Conservation (phyloP, 30 jellyfish, hydroid and myxozoan genomes). For the Aurelia aurita region DNA sequence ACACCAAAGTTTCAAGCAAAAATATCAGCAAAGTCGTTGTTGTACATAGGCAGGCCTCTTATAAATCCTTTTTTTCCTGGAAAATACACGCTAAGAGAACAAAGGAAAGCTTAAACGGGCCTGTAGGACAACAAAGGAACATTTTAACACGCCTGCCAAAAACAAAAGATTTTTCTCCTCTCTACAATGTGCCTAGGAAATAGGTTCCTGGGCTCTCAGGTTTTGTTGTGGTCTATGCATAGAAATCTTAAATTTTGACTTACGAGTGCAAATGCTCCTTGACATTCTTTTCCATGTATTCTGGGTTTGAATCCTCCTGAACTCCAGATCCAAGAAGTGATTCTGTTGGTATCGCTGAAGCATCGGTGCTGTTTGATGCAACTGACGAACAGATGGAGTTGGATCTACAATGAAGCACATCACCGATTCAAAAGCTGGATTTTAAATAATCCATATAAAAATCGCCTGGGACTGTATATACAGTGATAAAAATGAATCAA, state of each 20-base stretch:
- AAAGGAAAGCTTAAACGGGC: no score
- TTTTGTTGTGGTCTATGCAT: background rate
- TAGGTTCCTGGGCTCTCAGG: slow-evolving; percentile 2
- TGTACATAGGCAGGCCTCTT: no score
- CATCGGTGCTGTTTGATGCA: background rate
- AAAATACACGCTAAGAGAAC: no score
- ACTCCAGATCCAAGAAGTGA: background rate
- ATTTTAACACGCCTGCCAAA: no score
- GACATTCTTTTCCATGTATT: background rate
- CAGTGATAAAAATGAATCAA: no score
- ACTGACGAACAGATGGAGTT: background rate
- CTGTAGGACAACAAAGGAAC: no score
- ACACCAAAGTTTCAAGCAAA: background rate
- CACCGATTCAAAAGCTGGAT: no score
- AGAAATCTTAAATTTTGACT: background rate
- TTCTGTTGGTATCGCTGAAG: background rate
- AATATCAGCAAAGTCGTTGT: background rate
- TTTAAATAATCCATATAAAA: no score
- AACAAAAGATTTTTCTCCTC: no score
- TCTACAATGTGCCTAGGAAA: no score
- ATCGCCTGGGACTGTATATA: no score
- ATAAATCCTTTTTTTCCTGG: no score
- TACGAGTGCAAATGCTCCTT: slow-evolving; percentile 43
- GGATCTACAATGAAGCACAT: background rate
- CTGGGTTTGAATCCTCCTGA: slow-evolving; percentile 1